Percentiles rank a stretch among this genome's conserved stretches.
These are phyloP conservation scores for Dendrolimus punctatus DNA, from an alignment of 1,140 invertebrate species.

Conservation along the genomic window DNA sequence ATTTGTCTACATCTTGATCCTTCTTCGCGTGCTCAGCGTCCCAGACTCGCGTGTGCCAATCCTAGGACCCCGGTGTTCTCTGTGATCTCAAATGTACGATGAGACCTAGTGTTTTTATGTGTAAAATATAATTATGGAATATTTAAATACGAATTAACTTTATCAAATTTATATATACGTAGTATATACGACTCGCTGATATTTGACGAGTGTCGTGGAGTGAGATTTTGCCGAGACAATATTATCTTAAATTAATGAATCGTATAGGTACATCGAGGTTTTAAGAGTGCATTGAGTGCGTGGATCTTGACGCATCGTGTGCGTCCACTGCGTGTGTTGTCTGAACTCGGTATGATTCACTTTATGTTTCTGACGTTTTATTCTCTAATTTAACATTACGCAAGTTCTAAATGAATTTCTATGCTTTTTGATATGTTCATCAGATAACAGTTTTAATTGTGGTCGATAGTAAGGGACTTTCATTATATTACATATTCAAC, in stretches of 20 bases:
- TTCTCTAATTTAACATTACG: too few relatives aligned
- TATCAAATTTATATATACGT: constrained; percentile 71
- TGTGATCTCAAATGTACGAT: constrained; percentile 25
- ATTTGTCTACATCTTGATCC: constrained; percentile 6
- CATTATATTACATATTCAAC: too few relatives aligned
- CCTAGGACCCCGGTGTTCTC: constrained; percentile 20
- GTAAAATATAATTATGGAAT: constrained; percentile 44
- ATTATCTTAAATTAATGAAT: constrained; percentile 57
- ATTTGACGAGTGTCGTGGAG: constrained; percentile 64
- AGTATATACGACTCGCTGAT: constrained; percentile 65
- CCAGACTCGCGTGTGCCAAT: constrained; percentile 5
- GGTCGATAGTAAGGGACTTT: too few relatives aligned
- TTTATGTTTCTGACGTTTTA: too few relatives aligned
- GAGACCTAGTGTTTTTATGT: constrained; percentile 56
- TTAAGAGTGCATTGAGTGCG: constrained; percentile 28
- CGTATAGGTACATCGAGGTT: constrained; percentile 46
- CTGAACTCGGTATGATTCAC: constrained; percentile 2
- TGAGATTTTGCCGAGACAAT: constrained; percentile 69
- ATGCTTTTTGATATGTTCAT: too few relatives aligned
- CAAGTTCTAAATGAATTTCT: too few relatives aligned
- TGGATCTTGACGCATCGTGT: constrained; percentile 15
- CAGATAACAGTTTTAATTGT: too few relatives aligned
- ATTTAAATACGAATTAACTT: constrained; percentile 67
- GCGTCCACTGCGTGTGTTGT: constrained; percentile 8
- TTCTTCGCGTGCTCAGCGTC: constrained; percentile 17